These are phyloP conservation scores for Neopelma chrysocephalum DNA, from an alignment of 2,797 vertebrate species.

Conservation along the genomic window DNA sequence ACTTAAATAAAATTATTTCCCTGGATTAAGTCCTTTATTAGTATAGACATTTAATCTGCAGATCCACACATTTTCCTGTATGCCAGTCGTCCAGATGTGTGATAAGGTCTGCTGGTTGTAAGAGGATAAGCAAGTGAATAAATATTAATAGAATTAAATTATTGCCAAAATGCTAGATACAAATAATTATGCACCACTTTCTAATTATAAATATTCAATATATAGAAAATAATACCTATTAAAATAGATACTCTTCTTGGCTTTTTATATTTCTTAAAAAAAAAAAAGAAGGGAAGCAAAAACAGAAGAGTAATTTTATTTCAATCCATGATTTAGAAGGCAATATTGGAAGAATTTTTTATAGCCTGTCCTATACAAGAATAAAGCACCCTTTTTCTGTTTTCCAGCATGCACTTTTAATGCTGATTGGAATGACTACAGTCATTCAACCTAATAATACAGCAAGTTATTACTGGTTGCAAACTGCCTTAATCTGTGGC, in stretches of 20 bases:
- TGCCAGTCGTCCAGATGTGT: not conserved
- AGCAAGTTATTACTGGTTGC: not conserved
- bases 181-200: not conserved
- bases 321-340: not conserved
- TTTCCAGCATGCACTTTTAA: not conserved
- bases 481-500: not conserved
- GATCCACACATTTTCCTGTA: not conserved
- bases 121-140: not conserved
- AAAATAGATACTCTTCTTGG: not conserved
- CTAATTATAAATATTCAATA: not conserved
- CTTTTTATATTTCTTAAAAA: not conserved
- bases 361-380: not conserved
- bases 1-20: not conserved
- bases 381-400: not conserved
- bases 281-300: not conserved
- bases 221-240: not conserved
- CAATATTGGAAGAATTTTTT: not conserved
- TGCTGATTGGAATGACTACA: not conserved
- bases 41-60: not conserved
- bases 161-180: not conserved
- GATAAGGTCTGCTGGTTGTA: not conserved
- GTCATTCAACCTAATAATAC: not conserved
- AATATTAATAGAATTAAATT: not conserved
- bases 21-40: not conserved
- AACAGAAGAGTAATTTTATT: not conserved